A percentile compares a stretch with the other conserved stretches of the same genome.
phyloP scores from a whole-genome alignment of 2,888 invertebrate species.

The Drosophila helvetica region DNA sequence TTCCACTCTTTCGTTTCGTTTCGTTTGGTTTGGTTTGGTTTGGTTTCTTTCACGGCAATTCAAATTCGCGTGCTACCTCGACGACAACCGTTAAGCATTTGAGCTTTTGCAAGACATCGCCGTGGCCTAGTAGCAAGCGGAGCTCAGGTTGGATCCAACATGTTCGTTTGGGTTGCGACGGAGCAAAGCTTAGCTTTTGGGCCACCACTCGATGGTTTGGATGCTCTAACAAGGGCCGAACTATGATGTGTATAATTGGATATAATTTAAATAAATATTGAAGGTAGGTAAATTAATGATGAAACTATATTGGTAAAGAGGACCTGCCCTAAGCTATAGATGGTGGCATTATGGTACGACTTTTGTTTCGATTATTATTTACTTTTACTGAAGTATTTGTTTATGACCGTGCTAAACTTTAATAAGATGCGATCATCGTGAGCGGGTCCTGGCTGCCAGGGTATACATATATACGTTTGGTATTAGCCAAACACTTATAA shows the following conservation, averaged over 20 bases:
- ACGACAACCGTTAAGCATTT: slow-evolving; percentile 67
- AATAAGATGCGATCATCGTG: too few relatives aligned
- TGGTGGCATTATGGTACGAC: too few relatives aligned
- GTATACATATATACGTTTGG: too few relatives aligned
- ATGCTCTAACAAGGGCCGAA: background rate
- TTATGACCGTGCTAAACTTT: too few relatives aligned
- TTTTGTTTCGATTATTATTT: too few relatives aligned
- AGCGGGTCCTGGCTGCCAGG: too few relatives aligned
- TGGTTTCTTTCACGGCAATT: slow-evolving; percentile 39
- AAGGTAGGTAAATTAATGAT: background rate
- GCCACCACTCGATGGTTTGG: background rate
- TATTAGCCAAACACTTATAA: too few relatives aligned
- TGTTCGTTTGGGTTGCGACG: slow-evolving; percentile 36
- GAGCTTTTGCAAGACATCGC: slow-evolving; percentile 46
- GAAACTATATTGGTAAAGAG: too few relatives aligned
- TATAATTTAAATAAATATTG: background rate
- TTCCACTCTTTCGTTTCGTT: background rate
- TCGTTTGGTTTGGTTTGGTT: slow-evolving; percentile 3
- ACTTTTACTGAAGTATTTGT: too few relatives aligned
- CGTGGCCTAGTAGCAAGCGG: slow-evolving; percentile 31
- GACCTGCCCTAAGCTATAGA: too few relatives aligned
- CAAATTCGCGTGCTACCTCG: slow-evolving; percentile 74
- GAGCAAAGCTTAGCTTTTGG: background rate
- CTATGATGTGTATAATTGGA: background rate
- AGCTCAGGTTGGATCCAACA: slow-evolving; percentile 54